Evolutionary conservation across 2,113 vertebrate genomes (phyloP).

Genomic region (Cairina moschata): DNA sequence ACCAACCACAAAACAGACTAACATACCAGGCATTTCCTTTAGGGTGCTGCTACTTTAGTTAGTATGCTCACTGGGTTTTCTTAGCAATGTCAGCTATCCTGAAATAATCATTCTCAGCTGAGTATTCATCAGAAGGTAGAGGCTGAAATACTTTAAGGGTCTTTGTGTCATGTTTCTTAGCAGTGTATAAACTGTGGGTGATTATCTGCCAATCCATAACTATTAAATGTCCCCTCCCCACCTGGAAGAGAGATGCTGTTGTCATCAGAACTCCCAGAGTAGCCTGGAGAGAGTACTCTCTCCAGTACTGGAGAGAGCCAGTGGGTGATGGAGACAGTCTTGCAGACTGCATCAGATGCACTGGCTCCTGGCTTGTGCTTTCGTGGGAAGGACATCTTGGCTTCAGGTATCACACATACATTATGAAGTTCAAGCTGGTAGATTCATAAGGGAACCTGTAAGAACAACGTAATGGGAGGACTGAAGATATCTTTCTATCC

Average conservation of each 20-base stretch:
- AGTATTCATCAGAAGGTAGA: not conserved
- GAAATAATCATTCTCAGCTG: not conserved
- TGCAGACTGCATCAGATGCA: not conserved
- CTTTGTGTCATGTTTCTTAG: accelerated
- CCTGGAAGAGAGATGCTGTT: not conserved
- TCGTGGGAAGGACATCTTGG: not conserved
- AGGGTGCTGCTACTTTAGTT: constrained; percentile 8
- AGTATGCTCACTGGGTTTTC: not conserved
- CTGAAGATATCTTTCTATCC: not conserved
- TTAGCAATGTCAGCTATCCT: not conserved
- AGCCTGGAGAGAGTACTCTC: too few species aligned
- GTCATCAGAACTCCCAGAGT: not conserved
- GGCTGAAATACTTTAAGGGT: not conserved
- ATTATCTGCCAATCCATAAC: not conserved
- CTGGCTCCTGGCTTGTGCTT: not conserved
- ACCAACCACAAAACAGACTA: constrained; percentile 33
- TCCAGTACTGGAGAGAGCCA: not conserved
- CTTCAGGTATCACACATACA: not conserved
- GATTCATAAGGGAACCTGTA: not conserved
- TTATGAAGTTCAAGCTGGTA: accelerated
- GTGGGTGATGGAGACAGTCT: not conserved
- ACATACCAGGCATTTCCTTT: constrained; percentile 49
- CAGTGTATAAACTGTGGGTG: not conserved
- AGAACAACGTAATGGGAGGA: not conserved
- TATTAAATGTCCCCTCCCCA: not conserved